Evolutionary conservation across 2,888 invertebrate species (phyloP).

Genomic region (Philereme transversata): DNA sequence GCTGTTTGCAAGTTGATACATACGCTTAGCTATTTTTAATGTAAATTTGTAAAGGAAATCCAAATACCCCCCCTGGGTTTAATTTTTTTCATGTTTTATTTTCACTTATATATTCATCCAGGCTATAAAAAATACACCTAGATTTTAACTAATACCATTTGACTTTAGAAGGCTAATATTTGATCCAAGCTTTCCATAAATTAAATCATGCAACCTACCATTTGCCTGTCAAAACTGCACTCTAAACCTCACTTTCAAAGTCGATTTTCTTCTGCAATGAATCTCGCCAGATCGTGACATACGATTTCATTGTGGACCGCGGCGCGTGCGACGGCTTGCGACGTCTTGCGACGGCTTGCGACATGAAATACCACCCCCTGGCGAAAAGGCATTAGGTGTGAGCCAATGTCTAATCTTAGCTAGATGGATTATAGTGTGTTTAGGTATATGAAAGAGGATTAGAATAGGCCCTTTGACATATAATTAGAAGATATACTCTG

Average conservation of each 20-base stretch:
- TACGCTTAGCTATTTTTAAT: too few species aligned
- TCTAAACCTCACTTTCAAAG: slow-evolving; percentile 4
- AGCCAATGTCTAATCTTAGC: slow-evolving; percentile 19
- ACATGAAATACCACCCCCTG: slow-evolving; percentile 33
- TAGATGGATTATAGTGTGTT: neutral
- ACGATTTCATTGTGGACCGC: slow-evolving; percentile 51
- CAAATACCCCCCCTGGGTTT: too few species aligned
- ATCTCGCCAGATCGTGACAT: slow-evolving; percentile 51
- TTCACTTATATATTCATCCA: too few species aligned
- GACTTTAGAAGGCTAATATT: too few species aligned
- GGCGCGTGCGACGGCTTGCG: slow-evolving; percentile 38
- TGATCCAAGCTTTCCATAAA: slow-evolving; percentile 3
- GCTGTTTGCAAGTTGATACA: too few species aligned
- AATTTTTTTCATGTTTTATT: too few species aligned
- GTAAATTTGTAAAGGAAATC: too few species aligned
- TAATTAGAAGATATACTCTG: too few species aligned
- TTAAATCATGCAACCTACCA: neutral
- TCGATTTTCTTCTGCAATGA: slow-evolving; percentile 24
- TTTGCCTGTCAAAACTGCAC: neutral
- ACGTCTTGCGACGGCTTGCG: slow-evolving; percentile 44
- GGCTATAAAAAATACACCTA: too few species aligned
- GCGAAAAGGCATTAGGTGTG: slow-evolving; percentile 28
- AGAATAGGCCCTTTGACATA: too few species aligned
- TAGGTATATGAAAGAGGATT: too few species aligned
- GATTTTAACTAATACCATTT: too few species aligned